phyloP scores from a whole-genome alignment of 2,797 vertebrate genomes.

The Pitangus sulphuratus region DNA sequence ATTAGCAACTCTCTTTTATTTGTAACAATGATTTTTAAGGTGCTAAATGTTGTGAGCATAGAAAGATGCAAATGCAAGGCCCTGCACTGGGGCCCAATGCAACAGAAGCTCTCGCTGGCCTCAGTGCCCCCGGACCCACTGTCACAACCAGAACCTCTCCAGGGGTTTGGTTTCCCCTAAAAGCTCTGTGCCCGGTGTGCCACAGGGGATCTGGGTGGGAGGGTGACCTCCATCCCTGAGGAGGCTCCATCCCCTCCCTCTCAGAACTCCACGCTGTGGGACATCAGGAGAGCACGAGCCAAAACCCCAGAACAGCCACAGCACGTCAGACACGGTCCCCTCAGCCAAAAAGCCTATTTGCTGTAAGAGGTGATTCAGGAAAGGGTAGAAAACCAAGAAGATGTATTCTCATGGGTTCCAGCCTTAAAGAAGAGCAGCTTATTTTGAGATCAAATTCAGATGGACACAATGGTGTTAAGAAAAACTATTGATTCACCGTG shows the following conservation, averaged over 20 bases:
- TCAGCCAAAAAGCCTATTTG: neutral
- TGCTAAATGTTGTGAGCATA: neutral
- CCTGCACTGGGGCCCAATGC: neutral
- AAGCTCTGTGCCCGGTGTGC: rapidly evolving
- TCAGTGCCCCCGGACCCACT: neutral
- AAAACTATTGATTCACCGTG: neutral
- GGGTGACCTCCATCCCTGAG: rapidly evolving
- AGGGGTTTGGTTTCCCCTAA: too few relatives aligned
- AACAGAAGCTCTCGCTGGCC: neutral
- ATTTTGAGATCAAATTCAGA: neutral
- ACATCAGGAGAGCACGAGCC: rapidly evolving
- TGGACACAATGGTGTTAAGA: neutral
- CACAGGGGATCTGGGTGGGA: too few relatives aligned
- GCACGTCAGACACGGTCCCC: rapidly evolving
- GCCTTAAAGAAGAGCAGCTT: neutral
- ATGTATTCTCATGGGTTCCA: neutral
- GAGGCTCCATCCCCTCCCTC: neutral
- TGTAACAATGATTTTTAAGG: neutral
- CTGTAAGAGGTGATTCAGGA: neutral
- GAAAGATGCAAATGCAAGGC: neutral
- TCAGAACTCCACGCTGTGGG: neutral
- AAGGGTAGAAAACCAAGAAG: neutral
- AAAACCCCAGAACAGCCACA: neutral
- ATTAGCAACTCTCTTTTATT: neutral
- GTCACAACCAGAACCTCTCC: neutral